phyloP scores from a whole-genome alignment of 92 coral and sea anemone species.

The Zoanthus sociatus region DNA sequence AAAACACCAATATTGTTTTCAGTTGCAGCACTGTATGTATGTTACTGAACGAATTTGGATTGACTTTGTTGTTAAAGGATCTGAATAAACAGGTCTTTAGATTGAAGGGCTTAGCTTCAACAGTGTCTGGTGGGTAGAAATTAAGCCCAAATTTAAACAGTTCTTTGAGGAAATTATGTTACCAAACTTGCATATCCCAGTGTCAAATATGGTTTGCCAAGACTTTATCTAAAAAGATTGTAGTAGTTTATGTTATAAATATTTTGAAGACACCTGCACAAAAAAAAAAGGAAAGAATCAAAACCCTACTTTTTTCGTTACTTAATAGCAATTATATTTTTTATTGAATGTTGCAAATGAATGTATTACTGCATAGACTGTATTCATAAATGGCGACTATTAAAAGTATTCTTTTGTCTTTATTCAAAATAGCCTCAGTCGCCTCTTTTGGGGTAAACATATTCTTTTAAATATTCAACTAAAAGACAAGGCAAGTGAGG shows the following conservation, averaged over 20 bases:
- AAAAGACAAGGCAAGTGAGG: no score
- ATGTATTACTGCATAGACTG: not conserved
- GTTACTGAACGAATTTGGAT: conserved; percentile 52
- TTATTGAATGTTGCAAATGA: not conserved
- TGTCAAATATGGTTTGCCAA: conserved; percentile 56
- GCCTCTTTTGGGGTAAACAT: no score
- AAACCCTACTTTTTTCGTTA: not conserved
- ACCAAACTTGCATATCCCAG: conserved; percentile 65
- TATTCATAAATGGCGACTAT: no score
- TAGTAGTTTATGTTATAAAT: not conserved
- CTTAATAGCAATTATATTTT: not conserved
- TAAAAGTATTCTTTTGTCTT: no score
- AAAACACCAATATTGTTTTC: conserved; percentile 60
- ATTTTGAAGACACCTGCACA: conserved; percentile 13
- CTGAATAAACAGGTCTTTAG: conserved; percentile 5
- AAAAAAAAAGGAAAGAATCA: conserved; percentile 13
- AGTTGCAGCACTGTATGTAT: conserved; percentile 62
- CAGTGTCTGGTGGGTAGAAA: conserved; percentile 14
- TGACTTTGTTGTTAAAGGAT: conserved; percentile 48
- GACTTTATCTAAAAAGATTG: conserved; percentile 1
- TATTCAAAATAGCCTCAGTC: no score
- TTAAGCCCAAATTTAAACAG: conserved; percentile 22
- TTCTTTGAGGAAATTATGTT: conserved; percentile 58
- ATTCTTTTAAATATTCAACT: no score
- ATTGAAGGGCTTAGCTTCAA: conserved; percentile 23